Evolutionary conservation across 1,140 invertebrate genomes (phyloP).

Genomic region (Coptotermes formosanus): DNA sequence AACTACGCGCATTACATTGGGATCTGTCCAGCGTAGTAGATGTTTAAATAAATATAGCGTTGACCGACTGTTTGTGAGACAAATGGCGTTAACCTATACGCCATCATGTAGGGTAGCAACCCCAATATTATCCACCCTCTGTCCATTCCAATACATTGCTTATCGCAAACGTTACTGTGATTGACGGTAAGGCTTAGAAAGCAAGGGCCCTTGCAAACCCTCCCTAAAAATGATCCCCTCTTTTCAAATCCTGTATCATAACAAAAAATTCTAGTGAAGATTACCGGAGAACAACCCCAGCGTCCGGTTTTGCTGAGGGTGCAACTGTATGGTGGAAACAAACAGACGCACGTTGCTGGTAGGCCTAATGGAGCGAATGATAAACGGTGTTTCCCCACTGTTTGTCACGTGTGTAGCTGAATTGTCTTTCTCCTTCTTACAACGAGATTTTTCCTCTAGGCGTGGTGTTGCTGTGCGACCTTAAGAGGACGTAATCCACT

Average conservation of each 20-base stretch:
- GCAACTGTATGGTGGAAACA: not conserved
- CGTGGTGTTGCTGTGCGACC: not conserved
- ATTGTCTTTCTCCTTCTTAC: not conserved
- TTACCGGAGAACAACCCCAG: not conserved
- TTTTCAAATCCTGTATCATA: conserved; percentile 3
- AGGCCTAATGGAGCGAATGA: not conserved
- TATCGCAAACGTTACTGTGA: not conserved
- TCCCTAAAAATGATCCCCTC: not conserved
- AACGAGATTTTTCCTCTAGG: not conserved
- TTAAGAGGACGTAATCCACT: not conserved
- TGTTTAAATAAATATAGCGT: not conserved
- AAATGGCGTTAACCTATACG: not conserved
- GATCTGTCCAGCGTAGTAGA: not conserved
- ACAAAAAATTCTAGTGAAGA: conserved; percentile 10
- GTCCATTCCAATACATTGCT: not conserved
- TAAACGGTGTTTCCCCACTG: not conserved
- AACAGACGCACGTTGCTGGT: not conserved
- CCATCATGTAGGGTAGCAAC: not conserved
- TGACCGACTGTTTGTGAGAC: too few relatives aligned
- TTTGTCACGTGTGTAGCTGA: not conserved
- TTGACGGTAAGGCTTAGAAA: not conserved
- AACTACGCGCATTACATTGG: too few relatives aligned
- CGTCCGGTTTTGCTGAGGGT: not conserved
- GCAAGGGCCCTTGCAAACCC: not conserved
- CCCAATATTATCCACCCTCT: not conserved